Evolutionary conservation across 2,113 vertebrate genomes (phyloP).

Genomic region (Caracal caracal): DNA sequence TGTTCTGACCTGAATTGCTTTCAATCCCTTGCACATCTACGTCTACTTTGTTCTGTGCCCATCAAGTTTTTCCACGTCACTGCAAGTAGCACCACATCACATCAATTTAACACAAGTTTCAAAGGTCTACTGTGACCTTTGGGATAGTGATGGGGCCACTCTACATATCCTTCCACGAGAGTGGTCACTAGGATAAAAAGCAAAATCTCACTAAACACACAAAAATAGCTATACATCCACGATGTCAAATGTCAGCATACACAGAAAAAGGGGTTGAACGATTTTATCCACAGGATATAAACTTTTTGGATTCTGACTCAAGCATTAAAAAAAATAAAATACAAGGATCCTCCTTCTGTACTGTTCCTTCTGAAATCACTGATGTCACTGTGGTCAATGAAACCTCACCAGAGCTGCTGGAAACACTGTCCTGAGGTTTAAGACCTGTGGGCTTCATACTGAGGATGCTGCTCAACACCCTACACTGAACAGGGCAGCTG

Average conservation of each 20-base stretch:
- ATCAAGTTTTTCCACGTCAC: neutral
- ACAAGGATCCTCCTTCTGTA: neutral
- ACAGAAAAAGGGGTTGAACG: neutral
- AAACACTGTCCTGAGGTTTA: too few species aligned
- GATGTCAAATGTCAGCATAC: too few species aligned
- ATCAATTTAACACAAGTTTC: too few species aligned
- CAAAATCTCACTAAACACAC: neutral
- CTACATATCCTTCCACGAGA: rapidly evolving
- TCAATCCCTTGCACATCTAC: neutral
- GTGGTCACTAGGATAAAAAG: too few species aligned
- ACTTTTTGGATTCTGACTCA: neutral
- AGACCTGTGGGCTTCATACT: neutral
- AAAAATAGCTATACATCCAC: neutral
- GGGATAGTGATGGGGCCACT: neutral
- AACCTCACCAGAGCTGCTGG: too few species aligned
- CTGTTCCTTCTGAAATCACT: neutral
- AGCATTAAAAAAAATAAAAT: neutral
- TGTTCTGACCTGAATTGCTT: neutral
- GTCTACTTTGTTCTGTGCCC: neutral
- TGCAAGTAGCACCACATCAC: rapidly evolving
- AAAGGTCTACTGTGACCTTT: neutral
- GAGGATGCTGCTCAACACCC: neutral
- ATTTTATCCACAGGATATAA: neutral
- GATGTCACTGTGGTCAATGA: neutral
- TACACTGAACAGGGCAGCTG: neutral